Base-by-base conservation (phyloP, 2,888 invertebrate genomes). In the Phaonia tiefii region DNA sequence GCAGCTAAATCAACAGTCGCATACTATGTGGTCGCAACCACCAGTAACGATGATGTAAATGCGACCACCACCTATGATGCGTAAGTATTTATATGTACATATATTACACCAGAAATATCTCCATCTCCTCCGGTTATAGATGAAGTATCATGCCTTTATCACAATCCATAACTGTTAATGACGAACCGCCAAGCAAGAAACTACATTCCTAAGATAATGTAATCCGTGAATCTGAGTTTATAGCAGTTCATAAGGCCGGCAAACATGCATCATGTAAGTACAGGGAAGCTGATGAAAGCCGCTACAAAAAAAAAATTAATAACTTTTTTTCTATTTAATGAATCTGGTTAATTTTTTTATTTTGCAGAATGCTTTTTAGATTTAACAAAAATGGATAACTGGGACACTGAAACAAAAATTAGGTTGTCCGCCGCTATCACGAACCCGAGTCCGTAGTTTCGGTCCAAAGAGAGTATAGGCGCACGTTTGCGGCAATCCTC, bases 151-250 rank as follows among this genome's bases (percentile, higher is more conserved):
- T 92, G 83, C 89, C 92, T 56, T 86, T 90, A 17, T 86, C 91
- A 87, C 75, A 71, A 44, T 15, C 82, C 58, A 82, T 84, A 51
- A 88, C 92, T 70, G 85, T 92, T 83, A 96, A 96, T 20, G 98
- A 98, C 77, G 97, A 96, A 86, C 97, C 98, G 0, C 94, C 95
- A 0, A 92, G 94, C 77, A 99, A 99, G 92, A 96, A 97, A 89
- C 92, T 95, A 80, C 94, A 98, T 82, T 97, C 97, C 0, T 99
- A 99, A 90, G 99, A 99, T 88, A 95, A 96, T 60, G 93, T 99
- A 8, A 94, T 99, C 84, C 96, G 98, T 0, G 99, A 99, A 91
- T 93, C 93, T 73, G 94, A 95, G 69, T 98, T 96, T 91, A 91
- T 96, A 82, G 92, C 94, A 11, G 92, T 94, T 85, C 94, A 95